Conservation (phyloP, 2,888 invertebrate species). For the Dicranocentrus wangi region DNA sequence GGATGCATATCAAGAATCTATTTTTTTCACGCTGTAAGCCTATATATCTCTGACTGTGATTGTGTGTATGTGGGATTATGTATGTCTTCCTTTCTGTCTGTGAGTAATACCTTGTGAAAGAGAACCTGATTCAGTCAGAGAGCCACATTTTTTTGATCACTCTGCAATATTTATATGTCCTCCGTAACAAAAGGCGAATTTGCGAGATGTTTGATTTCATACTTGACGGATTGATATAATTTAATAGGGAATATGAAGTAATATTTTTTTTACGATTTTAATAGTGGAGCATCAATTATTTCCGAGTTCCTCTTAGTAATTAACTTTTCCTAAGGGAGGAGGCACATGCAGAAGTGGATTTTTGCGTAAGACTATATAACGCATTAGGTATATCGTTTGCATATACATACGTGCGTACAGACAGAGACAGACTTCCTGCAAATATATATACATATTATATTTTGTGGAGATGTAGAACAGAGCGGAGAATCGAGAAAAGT, state of each 20-base stretch:
- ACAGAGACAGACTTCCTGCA: neutral
- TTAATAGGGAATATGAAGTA: neutral
- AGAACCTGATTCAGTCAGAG: too few relatives aligned
- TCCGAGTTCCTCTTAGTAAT: conserved; percentile 30
- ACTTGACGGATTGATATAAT: conserved; percentile 43
- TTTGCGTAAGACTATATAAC: too few relatives aligned
- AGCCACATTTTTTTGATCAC: too few relatives aligned
- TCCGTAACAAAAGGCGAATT: too few relatives aligned
- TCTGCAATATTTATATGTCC: too few relatives aligned
- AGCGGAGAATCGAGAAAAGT: neutral
- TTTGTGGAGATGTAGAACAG: neutral
- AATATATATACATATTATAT: neutral
- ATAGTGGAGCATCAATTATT: conserved; percentile 27
- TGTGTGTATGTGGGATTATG: too few relatives aligned
- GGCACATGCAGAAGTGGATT: neutral
- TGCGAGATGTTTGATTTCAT: conserved; percentile 47
- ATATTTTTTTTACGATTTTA: conserved; percentile 2
- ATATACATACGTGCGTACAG: neutral
- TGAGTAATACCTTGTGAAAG: too few relatives aligned
- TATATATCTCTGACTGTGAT: too few relatives aligned
- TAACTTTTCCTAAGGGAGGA: neutral
- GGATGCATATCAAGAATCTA: too few relatives aligned
- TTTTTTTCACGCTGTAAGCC: too few relatives aligned
- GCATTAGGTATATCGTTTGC: too few relatives aligned
- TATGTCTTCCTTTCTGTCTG: too few relatives aligned